These are phyloP conservation scores for Trichonephila inaurata DNA, from an alignment of 1,140 invertebrate genomes.

Conservation along the genomic window DNA sequence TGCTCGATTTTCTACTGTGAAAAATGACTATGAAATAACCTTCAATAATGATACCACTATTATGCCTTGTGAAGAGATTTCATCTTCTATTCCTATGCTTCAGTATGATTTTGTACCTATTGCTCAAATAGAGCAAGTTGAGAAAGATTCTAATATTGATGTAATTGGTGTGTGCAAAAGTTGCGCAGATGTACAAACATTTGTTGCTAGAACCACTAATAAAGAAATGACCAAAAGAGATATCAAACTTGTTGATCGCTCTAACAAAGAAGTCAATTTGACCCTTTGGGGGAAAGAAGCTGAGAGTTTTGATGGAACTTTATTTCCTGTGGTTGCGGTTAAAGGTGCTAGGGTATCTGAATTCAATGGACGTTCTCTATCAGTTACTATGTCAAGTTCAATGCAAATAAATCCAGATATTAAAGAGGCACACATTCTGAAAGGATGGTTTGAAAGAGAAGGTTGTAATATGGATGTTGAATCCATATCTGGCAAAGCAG, in stretches of 20 bases:
- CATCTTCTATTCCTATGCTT: constrained; percentile 87
- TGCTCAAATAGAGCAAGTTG: constrained; percentile 86
- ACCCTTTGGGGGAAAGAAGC: constrained; percentile 85
- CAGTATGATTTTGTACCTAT: constrained; percentile 92
- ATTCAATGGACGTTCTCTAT: constrained; percentile 85
- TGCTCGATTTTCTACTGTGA: constrained; percentile 90
- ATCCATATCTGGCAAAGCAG: constrained; percentile 84
- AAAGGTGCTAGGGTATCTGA: constrained; percentile 90
- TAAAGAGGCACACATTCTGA: constrained; percentile 90
- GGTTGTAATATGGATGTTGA: constrained; percentile 84
- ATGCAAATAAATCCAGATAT: constrained; percentile 93
- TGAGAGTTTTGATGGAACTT: constrained; percentile 89
- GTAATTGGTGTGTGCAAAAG: constrained; percentile 93
- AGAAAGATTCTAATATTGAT: constrained; percentile 84
- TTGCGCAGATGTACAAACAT: constrained; percentile 86
- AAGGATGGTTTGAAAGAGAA: constrained; percentile 94
- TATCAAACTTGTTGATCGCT: constrained; percentile 91
- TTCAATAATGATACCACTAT: constrained; percentile 91
- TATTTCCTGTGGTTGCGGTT: constrained; percentile 90
- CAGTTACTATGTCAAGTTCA: constrained; percentile 62
- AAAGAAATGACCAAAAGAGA: constrained; percentile 95
- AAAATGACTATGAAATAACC: constrained; percentile 98
- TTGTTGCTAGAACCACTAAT: constrained; percentile 88
- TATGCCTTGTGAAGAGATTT: constrained; percentile 83
- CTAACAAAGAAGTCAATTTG: constrained; percentile 85